Conservation (phyloP, 2,888 invertebrate species). For the Cephus sareptanus region DNA sequence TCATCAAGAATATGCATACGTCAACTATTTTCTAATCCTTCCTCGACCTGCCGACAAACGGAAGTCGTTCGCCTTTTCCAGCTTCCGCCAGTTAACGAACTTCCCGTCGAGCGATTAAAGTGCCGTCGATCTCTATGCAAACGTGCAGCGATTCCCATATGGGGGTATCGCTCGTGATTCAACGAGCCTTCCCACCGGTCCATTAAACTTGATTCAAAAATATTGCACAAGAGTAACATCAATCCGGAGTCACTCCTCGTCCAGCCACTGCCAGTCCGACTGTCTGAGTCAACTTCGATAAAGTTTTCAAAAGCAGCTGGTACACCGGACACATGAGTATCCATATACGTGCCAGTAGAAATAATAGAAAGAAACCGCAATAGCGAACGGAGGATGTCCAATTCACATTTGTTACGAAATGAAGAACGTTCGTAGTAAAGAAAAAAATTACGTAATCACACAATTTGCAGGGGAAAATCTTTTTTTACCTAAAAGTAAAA, state of each 20-base stretch:
- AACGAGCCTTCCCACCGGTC: background rate
- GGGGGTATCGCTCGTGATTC: background rate
- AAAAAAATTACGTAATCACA: background rate
- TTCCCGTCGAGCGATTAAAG: background rate
- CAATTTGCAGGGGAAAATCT: background rate
- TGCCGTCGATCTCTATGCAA: background rate
- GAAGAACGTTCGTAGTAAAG: background rate
- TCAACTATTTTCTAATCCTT: constrained; percentile 58
- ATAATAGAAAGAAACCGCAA: background rate
- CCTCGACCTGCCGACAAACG: background rate
- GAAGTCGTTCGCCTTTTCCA: background rate
- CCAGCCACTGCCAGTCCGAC: background rate
- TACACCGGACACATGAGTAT: background rate
- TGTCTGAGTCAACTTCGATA: background rate
- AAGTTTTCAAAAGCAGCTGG: background rate
- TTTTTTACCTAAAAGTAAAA: background rate
- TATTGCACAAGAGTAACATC: background rate
- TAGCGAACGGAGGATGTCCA: background rate
- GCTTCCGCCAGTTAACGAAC: background rate
- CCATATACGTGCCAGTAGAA: background rate
- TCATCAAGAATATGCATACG: constrained; percentile 45
- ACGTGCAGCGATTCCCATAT: background rate
- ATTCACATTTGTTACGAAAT: background rate
- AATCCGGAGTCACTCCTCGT: background rate
- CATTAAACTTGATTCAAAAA: background rate